phyloP scores from a whole-genome alignment of 1,140 invertebrate species.

The Liolophura sinensis region DNA sequence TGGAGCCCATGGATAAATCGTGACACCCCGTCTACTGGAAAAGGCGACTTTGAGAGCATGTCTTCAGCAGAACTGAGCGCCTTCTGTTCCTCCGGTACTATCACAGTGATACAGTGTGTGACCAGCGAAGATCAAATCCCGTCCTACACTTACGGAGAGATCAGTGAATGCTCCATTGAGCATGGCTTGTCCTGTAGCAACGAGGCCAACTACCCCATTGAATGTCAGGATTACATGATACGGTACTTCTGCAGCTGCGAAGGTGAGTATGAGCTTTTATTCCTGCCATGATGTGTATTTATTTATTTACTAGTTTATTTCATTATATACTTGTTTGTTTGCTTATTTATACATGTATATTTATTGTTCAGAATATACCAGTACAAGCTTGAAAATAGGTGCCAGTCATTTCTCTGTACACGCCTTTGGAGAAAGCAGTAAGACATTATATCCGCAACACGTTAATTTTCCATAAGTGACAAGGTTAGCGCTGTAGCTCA shows the following conservation, averaged over 20 bases:
- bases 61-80: conserved; percentile 7
- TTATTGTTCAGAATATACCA: no score
- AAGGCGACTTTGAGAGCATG: conserved; percentile 22
- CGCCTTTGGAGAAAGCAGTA: no score
- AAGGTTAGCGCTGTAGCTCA: no score
- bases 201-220: conserved; percentile 19
- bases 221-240: conserved; percentile 55
- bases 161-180: conserved; percentile 9
- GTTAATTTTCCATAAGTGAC: no score
- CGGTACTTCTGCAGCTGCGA: conserved; percentile 47
- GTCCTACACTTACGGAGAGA: not conserved
- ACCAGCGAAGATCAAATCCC: conserved; percentile 6
- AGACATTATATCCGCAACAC: no score
- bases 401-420: no score
- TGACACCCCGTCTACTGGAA: conserved; percentile 14
- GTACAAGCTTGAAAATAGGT: no score
- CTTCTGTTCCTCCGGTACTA: conserved; percentile 28
- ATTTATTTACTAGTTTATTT: no score
- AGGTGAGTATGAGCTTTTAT: not conserved
- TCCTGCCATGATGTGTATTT: no score
- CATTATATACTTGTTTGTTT: no score
- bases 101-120: conserved; percentile 36
- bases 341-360: no score
- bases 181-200: conserved; percentile 15
- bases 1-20: conserved; percentile 33